These are phyloP conservation scores for Archips crataeganus DNA, from an alignment of 2,888 invertebrate genomes.

Conservation along the genomic window DNA sequence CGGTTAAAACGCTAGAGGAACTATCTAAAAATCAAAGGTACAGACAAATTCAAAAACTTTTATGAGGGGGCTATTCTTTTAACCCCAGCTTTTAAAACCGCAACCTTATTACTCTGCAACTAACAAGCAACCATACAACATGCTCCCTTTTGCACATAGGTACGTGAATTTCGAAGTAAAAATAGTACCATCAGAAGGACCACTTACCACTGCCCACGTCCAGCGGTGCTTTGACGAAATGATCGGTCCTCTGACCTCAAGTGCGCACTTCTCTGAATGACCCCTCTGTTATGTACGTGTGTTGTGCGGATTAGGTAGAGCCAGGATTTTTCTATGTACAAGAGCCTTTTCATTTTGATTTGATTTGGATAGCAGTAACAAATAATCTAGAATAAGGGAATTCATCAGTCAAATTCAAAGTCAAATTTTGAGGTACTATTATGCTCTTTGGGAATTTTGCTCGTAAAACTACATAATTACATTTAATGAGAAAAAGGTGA, in stretches of 20 bases:
- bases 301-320: conserved; percentile 36
- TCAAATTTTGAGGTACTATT: too few species aligned
- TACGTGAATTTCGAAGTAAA: conserved; percentile 28
- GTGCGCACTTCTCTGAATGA: conserved; percentile 50
- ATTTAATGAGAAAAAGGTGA: too few species aligned
- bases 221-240: conserved; percentile 64
- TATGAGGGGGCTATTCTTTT: too few species aligned
- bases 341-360: not conserved
- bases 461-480: too few species aligned
- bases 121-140: conserved; percentile 17
- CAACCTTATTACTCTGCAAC: conserved; percentile 10
- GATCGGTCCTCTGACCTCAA: conserved; percentile 55
- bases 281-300: conserved; percentile 58
- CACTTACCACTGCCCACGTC: conserved; percentile 52
- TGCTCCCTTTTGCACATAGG: conserved; percentile 9
- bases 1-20: too few species aligned
- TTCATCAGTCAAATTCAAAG: too few species aligned
- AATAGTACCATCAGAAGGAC: conserved; percentile 49
- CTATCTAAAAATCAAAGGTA: too few species aligned
- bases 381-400: not conserved
- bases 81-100: not conserved
- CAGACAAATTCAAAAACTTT: too few species aligned
- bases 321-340: conserved; percentile 13
- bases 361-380: not conserved
- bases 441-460: too few species aligned